Base-by-base conservation (phyloP, 2,113 vertebrate species). In the Bambusicola thoracicus region DNA sequence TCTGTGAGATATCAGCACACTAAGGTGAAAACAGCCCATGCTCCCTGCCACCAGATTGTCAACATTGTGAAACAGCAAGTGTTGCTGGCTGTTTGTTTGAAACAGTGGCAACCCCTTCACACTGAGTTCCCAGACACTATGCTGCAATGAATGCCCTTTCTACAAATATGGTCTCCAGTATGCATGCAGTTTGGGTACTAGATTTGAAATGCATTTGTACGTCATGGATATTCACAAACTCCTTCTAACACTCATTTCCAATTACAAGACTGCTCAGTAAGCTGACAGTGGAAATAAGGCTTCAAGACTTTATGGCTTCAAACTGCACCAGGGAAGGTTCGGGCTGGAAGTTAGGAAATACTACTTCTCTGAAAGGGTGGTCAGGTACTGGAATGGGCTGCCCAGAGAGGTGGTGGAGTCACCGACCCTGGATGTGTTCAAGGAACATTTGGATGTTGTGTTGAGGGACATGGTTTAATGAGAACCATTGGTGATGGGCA, bases 41-140 rank as follows among this genome's bases (percentile, higher is more conserved):
- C 30, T 59, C 13, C 17, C 63, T 38, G 46, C 13, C 25, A 2
- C 34, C 10, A 13, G 20, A 41, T 10, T 25, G 40, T 21, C 40
- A 38, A 10, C 1, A 2, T 29, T 10, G 34, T 1, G 0, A 19
- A 38, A 22, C 4, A 3, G 6, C 5, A 13, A n/a, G 41, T 0
- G 29, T 27, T n/a, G 59, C 48, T 1, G 1, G 44, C 36, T 48
- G 6, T 1, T 0, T 11, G 20, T 44, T 81, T 68, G 56, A n/a
- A 30, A 49, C 1, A 1, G 2, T 0, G 0, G 36, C 34, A 55
- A 1, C 27, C 36, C 14, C 25, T 81, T 30, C 46, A 65, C 32
- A 9, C 0, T 30, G 69, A 58, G 14, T 2, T 83, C 20, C 19
- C 32, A 6, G 34, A 19, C 19, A 18, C 24, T 0, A 0, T 0